Conservation (phyloP, 2,113 vertebrate species). For the Phaethornis superciliosus region DNA sequence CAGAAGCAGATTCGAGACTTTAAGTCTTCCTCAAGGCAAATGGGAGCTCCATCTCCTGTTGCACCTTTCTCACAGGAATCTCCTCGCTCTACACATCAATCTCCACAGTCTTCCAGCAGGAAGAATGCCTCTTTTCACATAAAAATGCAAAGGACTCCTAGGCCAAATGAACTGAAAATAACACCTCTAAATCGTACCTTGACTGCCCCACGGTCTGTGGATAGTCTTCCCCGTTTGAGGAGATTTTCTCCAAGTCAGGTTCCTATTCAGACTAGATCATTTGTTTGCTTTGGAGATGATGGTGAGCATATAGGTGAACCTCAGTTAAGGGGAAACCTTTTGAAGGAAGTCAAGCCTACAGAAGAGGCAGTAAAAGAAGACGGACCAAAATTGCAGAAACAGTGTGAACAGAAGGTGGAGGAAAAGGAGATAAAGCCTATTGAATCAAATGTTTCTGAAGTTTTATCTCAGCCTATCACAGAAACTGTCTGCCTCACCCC, state of each 20-base stretch:
- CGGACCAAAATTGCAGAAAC: slow-evolving; percentile 37
- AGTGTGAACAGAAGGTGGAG: slow-evolving; percentile 27
- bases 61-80: slow-evolving; percentile 81
- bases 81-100: slow-evolving; percentile 83
- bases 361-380: slow-evolving; percentile 71
- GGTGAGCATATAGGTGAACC: slow-evolving; percentile 52
- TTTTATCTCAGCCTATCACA: slow-evolving; percentile 84
- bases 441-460: slow-evolving; percentile 85
- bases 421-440: slow-evolving; percentile 77
- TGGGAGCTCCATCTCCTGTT: slow-evolving; percentile 79
- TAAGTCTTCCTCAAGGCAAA: slow-evolving; percentile 79
- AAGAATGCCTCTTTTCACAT: slow-evolving; percentile 88
- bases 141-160: slow-evolving; percentile 86
- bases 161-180: slow-evolving; percentile 93
- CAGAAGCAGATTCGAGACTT: slow-evolving; percentile 84
- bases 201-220: slow-evolving; percentile 91
- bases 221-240: slow-evolving; percentile 91
- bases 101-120: slow-evolving; percentile 87
- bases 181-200: slow-evolving; percentile 90
- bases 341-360: slow-evolving; percentile 64
- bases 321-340: slow-evolving; percentile 61
- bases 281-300: slow-evolving; percentile 90
- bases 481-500: slow-evolving; percentile 87
- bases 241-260: slow-evolving; percentile 93
- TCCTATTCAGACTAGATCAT: slow-evolving; percentile 83